Percentiles rank a stretch among this genome's conserved stretches.
Conservation (phyloP, 2,797 vertebrate species). For the Melanotaenia parkinsoni region DNA sequence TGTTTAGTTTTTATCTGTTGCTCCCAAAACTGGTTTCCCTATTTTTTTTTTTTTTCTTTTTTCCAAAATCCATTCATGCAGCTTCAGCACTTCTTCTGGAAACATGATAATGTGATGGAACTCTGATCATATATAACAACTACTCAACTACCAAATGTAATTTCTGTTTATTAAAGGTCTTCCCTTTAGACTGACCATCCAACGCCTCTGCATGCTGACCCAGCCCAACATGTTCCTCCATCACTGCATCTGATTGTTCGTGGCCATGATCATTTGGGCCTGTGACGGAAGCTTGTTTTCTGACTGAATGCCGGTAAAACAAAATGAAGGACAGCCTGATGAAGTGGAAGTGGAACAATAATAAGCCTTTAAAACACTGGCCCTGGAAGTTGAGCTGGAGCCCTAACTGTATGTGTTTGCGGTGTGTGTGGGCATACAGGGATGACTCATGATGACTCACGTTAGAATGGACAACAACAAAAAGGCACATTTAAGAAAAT, state of each 20-base stretch:
- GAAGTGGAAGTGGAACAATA: constrained; percentile 51
- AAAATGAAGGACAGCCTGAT: constrained; percentile 49
- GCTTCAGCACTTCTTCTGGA: no score
- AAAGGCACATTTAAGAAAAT: constrained; percentile 40
- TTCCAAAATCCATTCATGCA: no score
- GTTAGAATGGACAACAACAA: constrained; percentile 52
- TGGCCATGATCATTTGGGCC: constrained; percentile 39
- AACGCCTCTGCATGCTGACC: constrained; percentile 30
- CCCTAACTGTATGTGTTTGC: constrained; percentile 1
- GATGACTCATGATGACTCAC: constrained; percentile 63
- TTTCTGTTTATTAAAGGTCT: background rate
- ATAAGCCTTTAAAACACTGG: constrained; percentile 57
- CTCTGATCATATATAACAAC: no score
- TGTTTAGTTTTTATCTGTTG: no score
- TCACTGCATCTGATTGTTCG: constrained; percentile 40
- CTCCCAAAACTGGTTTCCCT: no score
- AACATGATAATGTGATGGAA: no score
- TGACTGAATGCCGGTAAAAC: constrained; percentile 59
- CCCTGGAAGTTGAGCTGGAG: constrained; percentile 27
- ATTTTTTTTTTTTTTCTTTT: no score
- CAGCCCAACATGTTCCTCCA: constrained; percentile 13
- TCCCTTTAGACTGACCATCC: constrained; percentile 8
- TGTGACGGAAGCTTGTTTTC: constrained; percentile 40
- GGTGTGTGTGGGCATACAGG: constrained; percentile 45
- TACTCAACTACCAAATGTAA: no score